phyloP scores from a whole-genome alignment of 1,140 invertebrate genomes.

The Leptinotarsa undecemlineata region DNA sequence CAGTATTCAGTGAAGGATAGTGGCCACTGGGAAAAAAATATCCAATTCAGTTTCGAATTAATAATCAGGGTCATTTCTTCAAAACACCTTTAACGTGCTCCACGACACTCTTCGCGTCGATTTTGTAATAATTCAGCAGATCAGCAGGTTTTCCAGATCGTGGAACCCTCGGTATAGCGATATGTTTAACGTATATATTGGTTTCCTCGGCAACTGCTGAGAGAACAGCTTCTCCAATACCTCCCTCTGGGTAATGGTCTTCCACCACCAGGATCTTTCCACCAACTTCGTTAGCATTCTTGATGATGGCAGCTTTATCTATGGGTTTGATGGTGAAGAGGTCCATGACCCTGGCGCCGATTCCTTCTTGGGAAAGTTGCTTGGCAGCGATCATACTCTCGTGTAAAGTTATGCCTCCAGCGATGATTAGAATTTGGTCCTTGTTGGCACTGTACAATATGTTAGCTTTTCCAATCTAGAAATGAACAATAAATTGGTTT shows the following conservation, averaged over 20 bases:
- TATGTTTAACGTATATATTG: constrained; percentile 76
- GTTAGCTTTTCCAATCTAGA: constrained; percentile 74
- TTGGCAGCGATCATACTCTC: constrained; percentile 88
- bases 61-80: constrained; percentile 54
- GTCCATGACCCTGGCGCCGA: constrained; percentile 84
- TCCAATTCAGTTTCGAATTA: no score
- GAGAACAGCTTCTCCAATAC: constrained; percentile 92
- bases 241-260: constrained; percentile 96
- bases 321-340: constrained; percentile 96
- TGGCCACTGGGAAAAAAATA: no score
- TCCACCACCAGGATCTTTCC: constrained; percentile 91
- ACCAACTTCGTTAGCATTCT: constrained; percentile 77
- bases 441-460: constrained; percentile 72
- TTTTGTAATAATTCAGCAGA: constrained; percentile 87
- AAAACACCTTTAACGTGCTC: constrained; percentile 69
- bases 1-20: no score
- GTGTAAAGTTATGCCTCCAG: constrained; percentile 90
- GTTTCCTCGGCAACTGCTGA: constrained; percentile 75
- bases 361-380: constrained; percentile 67
- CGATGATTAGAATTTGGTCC: constrained; percentile 86
- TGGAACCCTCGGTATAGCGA: constrained; percentile 86
- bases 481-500: constrained; percentile 3
- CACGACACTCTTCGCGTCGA: constrained; percentile 80
- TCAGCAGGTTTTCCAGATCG: constrained; percentile 86
- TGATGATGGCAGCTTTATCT: constrained; percentile 76